phyloP scores from a whole-genome alignment of 2,888 invertebrate species.

The Desoria tigrina region DNA sequence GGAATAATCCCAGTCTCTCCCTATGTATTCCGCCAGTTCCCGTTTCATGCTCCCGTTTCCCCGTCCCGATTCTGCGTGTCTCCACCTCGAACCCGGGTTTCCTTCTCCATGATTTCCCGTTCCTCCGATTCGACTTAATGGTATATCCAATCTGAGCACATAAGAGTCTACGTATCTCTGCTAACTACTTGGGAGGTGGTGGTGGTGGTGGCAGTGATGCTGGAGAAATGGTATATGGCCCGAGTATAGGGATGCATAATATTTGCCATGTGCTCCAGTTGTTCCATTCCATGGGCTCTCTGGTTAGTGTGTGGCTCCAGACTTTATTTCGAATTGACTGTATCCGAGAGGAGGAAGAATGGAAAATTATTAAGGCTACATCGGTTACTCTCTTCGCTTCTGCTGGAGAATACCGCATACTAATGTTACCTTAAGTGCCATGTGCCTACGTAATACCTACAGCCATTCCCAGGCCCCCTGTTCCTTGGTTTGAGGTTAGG shows the following conservation, averaged over 20 bases:
- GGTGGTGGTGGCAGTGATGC: no score
- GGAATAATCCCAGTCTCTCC: slow-evolving; percentile 14
- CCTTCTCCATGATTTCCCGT: slow-evolving; percentile 18
- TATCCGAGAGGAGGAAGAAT: slow-evolving; percentile 4
- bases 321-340: slow-evolving; percentile 9
- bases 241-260: slow-evolving; percentile 6
- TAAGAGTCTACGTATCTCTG: slow-evolving; percentile 12
- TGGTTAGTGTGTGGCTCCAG: background rate
- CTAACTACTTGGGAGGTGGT: background rate
- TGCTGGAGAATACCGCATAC: slow-evolving; percentile 15
- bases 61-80: slow-evolving; percentile 47
- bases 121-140: slow-evolving; percentile 15
- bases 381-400: background rate
- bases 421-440: slow-evolving; percentile 20
- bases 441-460: slow-evolving; percentile 5
- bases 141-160: slow-evolving; percentile 13
- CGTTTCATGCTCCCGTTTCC: slow-evolving; percentile 10
- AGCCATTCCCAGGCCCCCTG: no score
- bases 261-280: slow-evolving; percentile 13
- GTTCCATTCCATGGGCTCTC: background rate
- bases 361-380: slow-evolving; percentile 16
- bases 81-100: slow-evolving; percentile 33
- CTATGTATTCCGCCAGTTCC: slow-evolving; percentile 1
- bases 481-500: slow-evolving; percentile 2
- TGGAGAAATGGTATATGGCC: no score